Evolutionary conservation across 2,888 invertebrate species (phyloP).

Genomic region (Adelognathus sp.): DNA sequence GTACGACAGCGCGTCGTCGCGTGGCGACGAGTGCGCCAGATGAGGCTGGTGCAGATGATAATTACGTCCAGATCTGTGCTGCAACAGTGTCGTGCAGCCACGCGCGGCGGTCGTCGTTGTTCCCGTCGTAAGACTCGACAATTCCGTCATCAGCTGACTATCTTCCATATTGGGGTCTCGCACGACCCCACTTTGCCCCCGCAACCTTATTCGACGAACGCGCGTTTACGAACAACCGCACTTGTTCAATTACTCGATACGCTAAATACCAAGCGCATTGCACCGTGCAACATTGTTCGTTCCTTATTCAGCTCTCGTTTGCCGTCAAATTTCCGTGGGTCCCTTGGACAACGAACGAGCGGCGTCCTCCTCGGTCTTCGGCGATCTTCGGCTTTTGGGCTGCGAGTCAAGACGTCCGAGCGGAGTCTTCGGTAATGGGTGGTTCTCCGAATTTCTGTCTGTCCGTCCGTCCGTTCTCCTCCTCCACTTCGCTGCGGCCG

Average conservation of each 20-base stretch:
- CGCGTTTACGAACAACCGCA: too few species aligned
- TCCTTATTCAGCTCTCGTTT: not conserved
- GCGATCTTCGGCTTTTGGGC: too few species aligned
- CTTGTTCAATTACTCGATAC: not conserved
- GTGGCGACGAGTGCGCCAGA: conserved; percentile 74
- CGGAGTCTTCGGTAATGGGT: not conserved
- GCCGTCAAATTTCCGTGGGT: not conserved
- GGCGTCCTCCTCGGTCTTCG: not conserved
- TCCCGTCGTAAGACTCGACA: conserved; percentile 83
- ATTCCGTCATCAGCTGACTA: conserved; percentile 84
- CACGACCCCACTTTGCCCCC: not conserved
- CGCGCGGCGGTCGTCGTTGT: conserved; percentile 51
- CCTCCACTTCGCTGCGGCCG: not conserved
- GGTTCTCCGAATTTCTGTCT: not conserved
- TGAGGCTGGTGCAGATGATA: conserved; percentile 81
- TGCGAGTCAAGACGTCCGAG: not conserved
- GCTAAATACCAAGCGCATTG: not conserved
- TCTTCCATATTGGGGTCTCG: conserved; percentile 81
- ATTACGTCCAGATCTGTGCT: conserved; percentile 82
- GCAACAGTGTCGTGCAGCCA: conserved; percentile 79
- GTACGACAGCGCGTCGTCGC: conserved; percentile 62
- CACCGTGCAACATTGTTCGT: not conserved
- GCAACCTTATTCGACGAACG: not conserved
- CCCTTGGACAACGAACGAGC: not conserved
- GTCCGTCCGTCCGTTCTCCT: not conserved